These are phyloP conservation scores for Bovichtus diacanthus DNA, from an alignment of 2,797 vertebrate species.

Conservation along the genomic window DNA sequence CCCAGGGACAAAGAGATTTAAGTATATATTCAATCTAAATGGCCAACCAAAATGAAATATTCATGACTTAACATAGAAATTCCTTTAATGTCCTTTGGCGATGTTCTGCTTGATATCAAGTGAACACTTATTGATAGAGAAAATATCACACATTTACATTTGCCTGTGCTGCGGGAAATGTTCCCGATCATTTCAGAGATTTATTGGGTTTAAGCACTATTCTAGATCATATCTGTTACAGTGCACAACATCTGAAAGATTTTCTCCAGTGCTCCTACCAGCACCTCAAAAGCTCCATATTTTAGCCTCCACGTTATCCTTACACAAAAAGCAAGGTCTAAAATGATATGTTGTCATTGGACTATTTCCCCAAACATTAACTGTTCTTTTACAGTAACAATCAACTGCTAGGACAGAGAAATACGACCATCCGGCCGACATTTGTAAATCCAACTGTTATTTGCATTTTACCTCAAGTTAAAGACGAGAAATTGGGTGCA, in stretches of 20 bases:
- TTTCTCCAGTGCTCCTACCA: neutral
- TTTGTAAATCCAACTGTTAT: neutral
- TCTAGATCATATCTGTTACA: slow-evolving; percentile 1
- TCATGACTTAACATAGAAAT: slow-evolving; percentile 65
- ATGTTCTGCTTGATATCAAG: slow-evolving; percentile 52
- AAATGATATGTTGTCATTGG: too few relatives aligned
- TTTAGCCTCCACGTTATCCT: neutral
- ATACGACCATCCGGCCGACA: neutral
- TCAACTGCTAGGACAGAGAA: too few relatives aligned
- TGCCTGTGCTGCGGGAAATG: slow-evolving; percentile 19
- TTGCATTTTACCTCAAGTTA: slow-evolving; percentile 12
- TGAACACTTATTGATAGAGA: slow-evolving; percentile 64
- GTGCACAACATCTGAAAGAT: slow-evolving; percentile 10
- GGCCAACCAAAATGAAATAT: slow-evolving; percentile 71
- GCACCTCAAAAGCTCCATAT: neutral
- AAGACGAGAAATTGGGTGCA: neutral
- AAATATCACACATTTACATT: slow-evolving; percentile 63
- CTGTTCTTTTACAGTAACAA: too few relatives aligned
- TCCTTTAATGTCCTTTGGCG: slow-evolving; percentile 54
- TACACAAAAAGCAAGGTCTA: neutral
- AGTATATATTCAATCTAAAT: slow-evolving; percentile 77
- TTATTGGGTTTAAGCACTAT: neutral
- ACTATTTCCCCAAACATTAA: too few relatives aligned
- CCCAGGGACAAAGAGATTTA: slow-evolving; percentile 60
- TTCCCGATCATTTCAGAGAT: neutral